These are phyloP conservation scores for Mus caroli DNA, from an alignment of 2,797 vertebrate species.

Conservation along the genomic window DNA sequence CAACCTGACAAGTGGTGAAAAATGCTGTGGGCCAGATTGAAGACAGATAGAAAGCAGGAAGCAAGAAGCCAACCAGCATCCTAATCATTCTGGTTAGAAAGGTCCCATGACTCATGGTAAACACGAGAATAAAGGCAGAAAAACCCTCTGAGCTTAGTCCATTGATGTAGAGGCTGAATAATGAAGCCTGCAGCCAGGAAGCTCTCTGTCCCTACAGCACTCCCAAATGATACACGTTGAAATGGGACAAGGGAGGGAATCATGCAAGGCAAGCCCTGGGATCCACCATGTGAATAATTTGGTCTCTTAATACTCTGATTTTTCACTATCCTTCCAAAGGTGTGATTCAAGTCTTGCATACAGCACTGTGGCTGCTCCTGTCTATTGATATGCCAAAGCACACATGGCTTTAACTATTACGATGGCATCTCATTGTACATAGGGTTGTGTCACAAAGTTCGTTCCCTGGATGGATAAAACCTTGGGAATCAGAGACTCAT, in stretches of 20 bases:
- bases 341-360: background rate
- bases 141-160: background rate
- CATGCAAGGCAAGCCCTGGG: background rate
- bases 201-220: background rate
- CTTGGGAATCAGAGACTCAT: background rate
- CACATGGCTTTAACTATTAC: constrained; percentile 16
- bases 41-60: background rate
- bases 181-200: background rate
- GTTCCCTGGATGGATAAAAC: background rate
- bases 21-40: background rate
- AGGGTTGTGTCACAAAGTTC: background rate
- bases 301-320: background rate
- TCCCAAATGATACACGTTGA: background rate
- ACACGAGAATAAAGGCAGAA: background rate
- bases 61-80: background rate
- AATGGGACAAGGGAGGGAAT: background rate
- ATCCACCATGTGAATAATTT: background rate
- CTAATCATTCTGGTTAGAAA: background rate
- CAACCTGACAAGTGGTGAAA: background rate
- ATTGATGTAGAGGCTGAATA: fast-evolving
- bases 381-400: background rate
- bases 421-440: background rate
- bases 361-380: background rate
- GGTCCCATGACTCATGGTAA: background rate
- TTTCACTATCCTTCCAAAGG: background rate